A percentile compares a stretch with the other conserved stretches of the same genome.
phyloP scores from a whole-genome alignment of 2,888 invertebrate species.

The Rotaria sp. region DNA sequence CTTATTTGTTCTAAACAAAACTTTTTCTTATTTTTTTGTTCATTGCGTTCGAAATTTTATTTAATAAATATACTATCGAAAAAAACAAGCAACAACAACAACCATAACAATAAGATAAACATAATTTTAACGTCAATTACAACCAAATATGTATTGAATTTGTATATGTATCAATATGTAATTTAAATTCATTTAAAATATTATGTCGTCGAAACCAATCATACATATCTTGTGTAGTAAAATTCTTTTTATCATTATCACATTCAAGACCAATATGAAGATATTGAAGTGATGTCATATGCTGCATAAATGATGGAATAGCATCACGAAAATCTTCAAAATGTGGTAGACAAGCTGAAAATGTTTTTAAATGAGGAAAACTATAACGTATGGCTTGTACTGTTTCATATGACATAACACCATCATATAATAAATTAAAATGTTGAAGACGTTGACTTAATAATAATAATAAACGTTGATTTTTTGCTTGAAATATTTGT shows the following conservation, averaged over 20 bases:
- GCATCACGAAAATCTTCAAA: slow-evolving; percentile 4
- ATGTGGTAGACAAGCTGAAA: not conserved
- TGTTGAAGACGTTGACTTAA: not conserved
- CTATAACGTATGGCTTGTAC: not conserved
- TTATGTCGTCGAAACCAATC: not conserved
- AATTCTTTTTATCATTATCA: not conserved
- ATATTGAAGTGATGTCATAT: not conserved
- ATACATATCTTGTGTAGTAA: not conserved
- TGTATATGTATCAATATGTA: not conserved
- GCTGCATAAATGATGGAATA: not conserved
- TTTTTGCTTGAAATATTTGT: not conserved
- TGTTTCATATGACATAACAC: not conserved
- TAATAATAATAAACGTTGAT: not conserved
- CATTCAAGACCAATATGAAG: not conserved
- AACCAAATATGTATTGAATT: not conserved
- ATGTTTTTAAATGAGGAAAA: not conserved
- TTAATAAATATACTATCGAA: not conserved
- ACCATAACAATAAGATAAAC: not conserved
- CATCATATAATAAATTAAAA: not conserved
- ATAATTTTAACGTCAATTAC: not conserved
- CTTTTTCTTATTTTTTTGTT: not conserved
- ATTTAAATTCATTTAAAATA: not conserved
- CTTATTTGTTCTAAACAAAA: too few relatives aligned
- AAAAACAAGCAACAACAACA: not conserved
- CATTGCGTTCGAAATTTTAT: not conserved